These are phyloP conservation scores for Yponomeuta cagnagella DNA, from an alignment of 2,888 invertebrate species.

Conservation along the genomic window DNA sequence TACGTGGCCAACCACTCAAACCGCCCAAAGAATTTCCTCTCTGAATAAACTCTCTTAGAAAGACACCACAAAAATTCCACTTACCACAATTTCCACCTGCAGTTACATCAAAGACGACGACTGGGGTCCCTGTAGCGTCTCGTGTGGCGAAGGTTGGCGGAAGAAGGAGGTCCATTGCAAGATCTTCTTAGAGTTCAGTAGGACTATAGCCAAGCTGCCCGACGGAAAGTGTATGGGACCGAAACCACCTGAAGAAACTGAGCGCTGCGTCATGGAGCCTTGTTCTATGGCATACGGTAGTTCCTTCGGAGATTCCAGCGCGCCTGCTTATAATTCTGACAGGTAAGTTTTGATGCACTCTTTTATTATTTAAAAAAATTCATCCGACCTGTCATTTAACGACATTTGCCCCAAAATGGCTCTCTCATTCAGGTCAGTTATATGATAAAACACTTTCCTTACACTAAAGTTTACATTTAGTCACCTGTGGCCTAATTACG, in stretches of 20 bases:
- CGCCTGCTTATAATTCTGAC: conserved; percentile 54
- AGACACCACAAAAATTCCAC: not conserved
- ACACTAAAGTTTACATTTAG: too few relatives aligned
- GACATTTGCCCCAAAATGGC: too few relatives aligned
- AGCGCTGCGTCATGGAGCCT: conserved; percentile 86
- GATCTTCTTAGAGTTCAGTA: conserved; percentile 94
- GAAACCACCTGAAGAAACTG: conserved; percentile 87
- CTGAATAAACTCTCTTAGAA: not conserved
- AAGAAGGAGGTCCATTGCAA: conserved; percentile 94
- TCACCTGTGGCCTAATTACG: too few relatives aligned
- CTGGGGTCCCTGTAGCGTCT: conserved; percentile 94
- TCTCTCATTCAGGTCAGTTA: too few relatives aligned
- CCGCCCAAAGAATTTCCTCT: not conserved
- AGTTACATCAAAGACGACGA: conserved; percentile 93
- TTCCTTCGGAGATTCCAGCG: conserved; percentile 67
- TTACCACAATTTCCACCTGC: conserved; percentile 22
- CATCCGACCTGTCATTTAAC: too few relatives aligned
- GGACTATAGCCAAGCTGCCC: conserved; percentile 90
- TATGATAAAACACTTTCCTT: too few relatives aligned
- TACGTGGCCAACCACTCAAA: not conserved
- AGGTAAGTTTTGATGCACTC: conserved; percentile 39
- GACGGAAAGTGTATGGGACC: conserved; percentile 91
- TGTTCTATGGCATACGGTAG: conserved; percentile 81
- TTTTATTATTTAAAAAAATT: not conserved
- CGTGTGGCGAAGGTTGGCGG: conserved; percentile 93